Conservation (phyloP, 2,797 vertebrate genomes). For the Halcyon leucocephala region DNA sequence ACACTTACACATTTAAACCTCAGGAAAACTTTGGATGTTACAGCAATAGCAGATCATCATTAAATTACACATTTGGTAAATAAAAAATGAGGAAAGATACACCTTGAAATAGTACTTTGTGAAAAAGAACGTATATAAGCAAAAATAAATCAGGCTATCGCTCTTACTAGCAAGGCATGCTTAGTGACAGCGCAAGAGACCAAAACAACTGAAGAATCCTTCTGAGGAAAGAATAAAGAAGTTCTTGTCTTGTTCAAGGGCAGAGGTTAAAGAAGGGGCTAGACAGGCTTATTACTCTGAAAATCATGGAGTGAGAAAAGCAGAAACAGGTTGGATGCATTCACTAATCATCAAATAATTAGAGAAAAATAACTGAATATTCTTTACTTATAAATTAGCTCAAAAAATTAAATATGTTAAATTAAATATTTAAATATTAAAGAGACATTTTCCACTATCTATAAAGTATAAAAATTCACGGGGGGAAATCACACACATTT, state of each 20-base stretch:
- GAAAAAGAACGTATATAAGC: neutral
- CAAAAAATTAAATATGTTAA: neutral
- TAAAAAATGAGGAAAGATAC: neutral
- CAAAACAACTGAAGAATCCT: neutral
- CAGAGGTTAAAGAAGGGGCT: neutral
- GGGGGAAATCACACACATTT: neutral
- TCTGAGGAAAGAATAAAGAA: neutral
- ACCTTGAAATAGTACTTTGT: neutral
- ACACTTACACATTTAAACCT: constrained; percentile 13
- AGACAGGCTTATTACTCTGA: neutral
- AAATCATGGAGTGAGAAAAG: neutral
- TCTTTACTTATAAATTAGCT: neutral
- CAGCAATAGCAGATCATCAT: neutral
- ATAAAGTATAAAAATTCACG: neutral
- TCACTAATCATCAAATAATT: neutral
- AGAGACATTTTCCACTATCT: neutral
- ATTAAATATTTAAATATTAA: too few species aligned
- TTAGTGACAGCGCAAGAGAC: neutral
- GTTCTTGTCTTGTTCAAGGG: neutral
- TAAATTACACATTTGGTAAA: neutral
- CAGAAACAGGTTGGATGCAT: neutral
- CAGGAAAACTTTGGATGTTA: neutral
- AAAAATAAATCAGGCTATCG: neutral
- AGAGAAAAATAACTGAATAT: neutral
- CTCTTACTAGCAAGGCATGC: neutral